Evolutionary conservation across 2,888 invertebrate species (phyloP), one percentile per base, ranked within the genome.

Genomic region (Abrostola tripartita): DNA sequence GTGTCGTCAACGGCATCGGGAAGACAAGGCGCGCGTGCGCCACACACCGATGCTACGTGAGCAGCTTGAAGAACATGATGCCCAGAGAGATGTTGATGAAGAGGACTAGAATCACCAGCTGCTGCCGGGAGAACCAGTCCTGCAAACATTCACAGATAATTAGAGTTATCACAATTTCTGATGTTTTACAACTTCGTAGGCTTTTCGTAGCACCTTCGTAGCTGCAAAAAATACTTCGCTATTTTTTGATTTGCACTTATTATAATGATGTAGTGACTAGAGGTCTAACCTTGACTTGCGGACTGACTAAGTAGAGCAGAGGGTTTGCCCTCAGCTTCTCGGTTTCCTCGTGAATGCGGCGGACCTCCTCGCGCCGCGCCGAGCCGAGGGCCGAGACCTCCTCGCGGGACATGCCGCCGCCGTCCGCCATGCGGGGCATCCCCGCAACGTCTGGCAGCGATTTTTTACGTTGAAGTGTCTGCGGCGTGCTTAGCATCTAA

Each of bases 61-160:
- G 96, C 95, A 98, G 96, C 95, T 98, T 98, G 96, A 98, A 97
- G 96, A 98, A 98, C 97, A 98, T 97, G 95, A 98, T 97, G 92
- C 98, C 98, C 96, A 98, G 95, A 83, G 98, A 97, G 95, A 98
- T 97, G 95, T 98, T 98, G 95, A 98, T 97, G 95, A 98, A 97
- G 85, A 98, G 96, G 87, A 98, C 98, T 91, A 98, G 95, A 95
- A 98, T 97, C 94, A 98, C 97, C 92, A 98, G 96, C 95, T 98
- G 98, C 95, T 98, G 98, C 92, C 98, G 97, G 88, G 98, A 98
- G 95, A 98, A 98, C 98, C 98, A 98, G 96, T 98, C 98, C 98
- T 98, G 96, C 11, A 7, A 95, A 88, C 54, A 67, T 44, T 11
- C 49, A 62, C 5, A 55, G 14, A 61, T 40, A 56, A 8, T 50